phyloP scores from a whole-genome alignment of 2,113 vertebrate genomes.

The Callaeas wilsoni region DNA sequence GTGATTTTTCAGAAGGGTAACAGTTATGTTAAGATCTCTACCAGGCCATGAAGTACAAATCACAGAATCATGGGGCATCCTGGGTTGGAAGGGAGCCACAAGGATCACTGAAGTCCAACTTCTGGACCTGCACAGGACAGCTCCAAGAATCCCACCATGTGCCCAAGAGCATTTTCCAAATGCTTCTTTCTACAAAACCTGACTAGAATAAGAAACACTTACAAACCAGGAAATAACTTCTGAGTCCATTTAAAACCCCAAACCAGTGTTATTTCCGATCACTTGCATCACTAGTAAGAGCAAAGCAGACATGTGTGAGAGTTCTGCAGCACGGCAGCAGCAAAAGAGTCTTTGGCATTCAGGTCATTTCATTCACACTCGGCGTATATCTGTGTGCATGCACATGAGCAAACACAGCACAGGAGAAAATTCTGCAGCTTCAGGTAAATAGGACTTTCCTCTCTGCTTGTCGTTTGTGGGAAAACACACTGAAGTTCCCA shows the following conservation, averaged over 20 bases:
- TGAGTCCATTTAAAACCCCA: neutral
- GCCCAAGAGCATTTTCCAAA: neutral
- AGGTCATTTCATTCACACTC: neutral
- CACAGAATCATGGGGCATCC: neutral
- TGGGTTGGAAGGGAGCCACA: neutral
- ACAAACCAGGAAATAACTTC: neutral
- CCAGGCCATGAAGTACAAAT: neutral
- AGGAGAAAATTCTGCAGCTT: neutral
- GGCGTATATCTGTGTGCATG: neutral
- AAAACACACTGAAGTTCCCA: neutral
- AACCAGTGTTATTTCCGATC: neutral
- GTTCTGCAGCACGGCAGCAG: neutral
- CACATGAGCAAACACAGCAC: neutral
- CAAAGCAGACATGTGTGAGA: neutral
- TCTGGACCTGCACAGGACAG: neutral
- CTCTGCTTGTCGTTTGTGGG: neutral
- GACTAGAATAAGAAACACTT: neutral
- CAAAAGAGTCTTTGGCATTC: neutral
- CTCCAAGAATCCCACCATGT: neutral
- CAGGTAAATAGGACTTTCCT: neutral
- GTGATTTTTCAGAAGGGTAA: neutral
- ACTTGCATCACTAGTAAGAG: neutral
- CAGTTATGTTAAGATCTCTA: neutral
- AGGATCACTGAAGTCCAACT: neutral
- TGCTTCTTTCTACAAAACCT: neutral